Evolutionary conservation across 2,113 vertebrate genomes (phyloP), one percentile per base, ranked within the genome.

Genomic region (Atractosteus spatula): DNA sequence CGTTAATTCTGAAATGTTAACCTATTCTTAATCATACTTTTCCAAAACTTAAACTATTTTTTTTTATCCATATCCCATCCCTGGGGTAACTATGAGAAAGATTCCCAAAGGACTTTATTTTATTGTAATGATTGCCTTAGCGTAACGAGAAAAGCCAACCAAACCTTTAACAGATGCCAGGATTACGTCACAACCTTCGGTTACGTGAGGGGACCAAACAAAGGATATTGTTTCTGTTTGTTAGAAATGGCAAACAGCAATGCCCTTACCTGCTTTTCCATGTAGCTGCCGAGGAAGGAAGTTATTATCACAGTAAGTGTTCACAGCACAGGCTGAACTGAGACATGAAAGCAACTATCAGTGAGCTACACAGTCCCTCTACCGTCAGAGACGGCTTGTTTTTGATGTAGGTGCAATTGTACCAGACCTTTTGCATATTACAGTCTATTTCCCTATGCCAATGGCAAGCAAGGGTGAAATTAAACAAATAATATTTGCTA

Each of bases 401-500:
- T 51, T 51, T 51, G 10, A 29, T 29, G 29, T 29, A 29, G 29
- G 29, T 29, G 47, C 5, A 51, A 10, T 51, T 51, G 47, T 51
- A 51, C 47, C 10, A 2, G 47, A 51, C 5, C 47, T 5, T 51
- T 51, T 51, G 47, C 10, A 10, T 3, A 51, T 66, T 66, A 42
- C 41, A 66, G 47, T 0, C 8, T 3, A 29, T 68, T 41, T 54
- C 66, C 17, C 7, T 68, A 12, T 29, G 42, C 51, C 8, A 68
- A 51, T 29, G n/a, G 47, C 8, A 51, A 7, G n/a, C 66, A 68
- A 14, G 66, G 66, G 66, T 54, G 66, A 68, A 68, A 68, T 61
- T 70, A 59, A 73, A 68, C 55, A 73, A 67, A 68, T 67, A 62
- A 68, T 59, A 41, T 47, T 41, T 57, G 55, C 66, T 73, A 4